A percentile compares a stretch with the other conserved stretches of the same genome.
Conservation (phyloP, 2,113 vertebrate genomes). For the Mobula hypostoma region DNA sequence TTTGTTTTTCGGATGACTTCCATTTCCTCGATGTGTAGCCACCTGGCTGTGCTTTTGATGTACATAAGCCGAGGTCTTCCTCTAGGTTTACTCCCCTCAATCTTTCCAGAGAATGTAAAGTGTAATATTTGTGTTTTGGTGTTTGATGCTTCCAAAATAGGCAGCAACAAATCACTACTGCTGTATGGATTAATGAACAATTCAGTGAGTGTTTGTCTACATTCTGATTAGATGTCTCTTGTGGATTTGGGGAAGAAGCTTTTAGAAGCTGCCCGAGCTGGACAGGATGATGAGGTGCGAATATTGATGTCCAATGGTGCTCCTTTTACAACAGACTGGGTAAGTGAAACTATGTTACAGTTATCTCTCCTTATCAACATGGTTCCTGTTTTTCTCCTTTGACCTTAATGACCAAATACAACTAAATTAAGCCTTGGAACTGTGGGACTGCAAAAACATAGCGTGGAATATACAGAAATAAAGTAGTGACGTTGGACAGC, state of each 20-base stretch:
- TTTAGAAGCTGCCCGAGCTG: constrained; percentile 77
- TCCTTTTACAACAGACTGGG: constrained; percentile 83
- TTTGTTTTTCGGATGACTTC: too few species aligned
- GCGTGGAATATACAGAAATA: not conserved
- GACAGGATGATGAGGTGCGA: constrained; percentile 80
- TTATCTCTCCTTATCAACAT: constrained; percentile 34
- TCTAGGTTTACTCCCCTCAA: too few species aligned
- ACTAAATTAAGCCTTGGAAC: not conserved
- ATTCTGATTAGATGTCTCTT: constrained; percentile 52
- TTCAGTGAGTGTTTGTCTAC: not conserved
- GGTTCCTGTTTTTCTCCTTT: not conserved
- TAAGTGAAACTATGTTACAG: constrained; percentile 46
- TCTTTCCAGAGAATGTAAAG: not conserved
- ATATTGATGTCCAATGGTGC: constrained; percentile 86
- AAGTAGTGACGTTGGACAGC: not conserved
- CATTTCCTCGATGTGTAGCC: too few species aligned
- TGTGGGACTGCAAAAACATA: constrained; percentile 30
- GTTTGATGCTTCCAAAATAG: not conserved
- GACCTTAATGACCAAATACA: not conserved
- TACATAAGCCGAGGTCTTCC: too few species aligned
- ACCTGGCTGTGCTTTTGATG: too few species aligned
- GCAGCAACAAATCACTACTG: not conserved
- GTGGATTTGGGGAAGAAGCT: constrained; percentile 82
- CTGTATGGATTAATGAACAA: too few species aligned
- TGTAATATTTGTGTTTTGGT: not conserved